Percentiles rank a stretch among this genome's conserved stretches.
These are phyloP conservation scores for Zaprionus kolodkinae DNA, from an alignment of 1,140 invertebrate species.

Conservation along the genomic window DNA sequence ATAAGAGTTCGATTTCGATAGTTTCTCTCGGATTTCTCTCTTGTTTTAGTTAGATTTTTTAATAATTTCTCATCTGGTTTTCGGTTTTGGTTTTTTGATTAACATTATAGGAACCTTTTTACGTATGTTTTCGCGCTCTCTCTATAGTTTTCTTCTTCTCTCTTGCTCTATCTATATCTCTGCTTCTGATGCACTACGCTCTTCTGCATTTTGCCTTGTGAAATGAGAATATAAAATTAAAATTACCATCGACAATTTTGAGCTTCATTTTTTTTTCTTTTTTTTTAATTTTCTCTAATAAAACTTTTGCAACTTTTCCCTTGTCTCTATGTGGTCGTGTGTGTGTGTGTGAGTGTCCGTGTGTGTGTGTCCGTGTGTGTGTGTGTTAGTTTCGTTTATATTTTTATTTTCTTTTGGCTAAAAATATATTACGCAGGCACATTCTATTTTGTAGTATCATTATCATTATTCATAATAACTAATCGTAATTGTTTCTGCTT, in stretches of 20 bases:
- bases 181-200: slow-evolving; percentile 34
- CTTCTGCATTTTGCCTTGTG: slow-evolving; percentile 28
- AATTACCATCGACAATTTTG: slow-evolving; percentile 58
- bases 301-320: slow-evolving; percentile 40
- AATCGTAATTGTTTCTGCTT: slow-evolving; percentile 61
- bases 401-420: slow-evolving; percentile 73
- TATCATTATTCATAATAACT: slow-evolving; percentile 80
- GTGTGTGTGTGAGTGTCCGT: slow-evolving; percentile 10
- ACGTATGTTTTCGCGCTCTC: slow-evolving; percentile 67
- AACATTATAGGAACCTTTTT: slow-evolving; percentile 83
- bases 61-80: slow-evolving; percentile 20
- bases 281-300: slow-evolving; percentile 61
- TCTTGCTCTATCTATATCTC: slow-evolving; percentile 15
- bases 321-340: slow-evolving; percentile 36
- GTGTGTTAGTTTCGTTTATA: slow-evolving; percentile 28
- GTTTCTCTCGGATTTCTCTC: slow-evolving; percentile 20
- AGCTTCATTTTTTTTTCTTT: slow-evolving; percentile 26
- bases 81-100: slow-evolving; percentile 66
- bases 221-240: slow-evolving; percentile 45
- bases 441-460: slow-evolving; percentile 84
- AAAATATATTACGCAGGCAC: slow-evolving; percentile 84
- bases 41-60: slow-evolving; percentile 26
- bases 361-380: slow-evolving; percentile 6
- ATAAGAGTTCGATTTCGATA: slow-evolving; percentile 30
- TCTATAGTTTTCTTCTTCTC: slow-evolving; percentile 27